Evolutionary conservation across 1,140 invertebrate genomes (phyloP).

Genomic region (Hermetia illucens): DNA sequence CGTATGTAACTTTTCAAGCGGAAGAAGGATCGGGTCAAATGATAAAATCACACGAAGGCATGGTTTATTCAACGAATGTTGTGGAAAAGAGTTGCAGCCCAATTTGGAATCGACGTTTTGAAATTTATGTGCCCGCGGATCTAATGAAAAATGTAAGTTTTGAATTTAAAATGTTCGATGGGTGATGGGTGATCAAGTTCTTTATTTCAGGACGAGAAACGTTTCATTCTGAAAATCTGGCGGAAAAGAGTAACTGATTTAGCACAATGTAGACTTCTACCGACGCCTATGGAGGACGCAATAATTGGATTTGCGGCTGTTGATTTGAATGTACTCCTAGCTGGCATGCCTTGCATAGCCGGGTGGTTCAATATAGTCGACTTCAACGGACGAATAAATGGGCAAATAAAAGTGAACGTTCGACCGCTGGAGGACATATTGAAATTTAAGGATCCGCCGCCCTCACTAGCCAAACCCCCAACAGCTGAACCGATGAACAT

Average conservation of each 20-base stretch:
- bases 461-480: no score
- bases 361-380: slow-evolving; percentile 49
- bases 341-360: slow-evolving; percentile 33
- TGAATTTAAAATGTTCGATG: no score
- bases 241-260: slow-evolving; percentile 27
- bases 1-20: slow-evolving; percentile 44
- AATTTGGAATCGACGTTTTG: slow-evolving; percentile 39
- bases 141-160: slow-evolving; percentile 38
- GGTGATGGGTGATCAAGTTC: slow-evolving; percentile 8
- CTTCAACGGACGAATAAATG: slow-evolving; percentile 42
- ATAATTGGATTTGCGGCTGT: slow-evolving; percentile 44
- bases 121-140: slow-evolving; percentile 34
- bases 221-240: slow-evolving; percentile 46
- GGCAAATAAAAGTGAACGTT: slow-evolving; percentile 39
- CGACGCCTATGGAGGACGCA: slow-evolving; percentile 35
- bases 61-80: slow-evolving; percentile 35
- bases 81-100: slow-evolving; percentile 36
- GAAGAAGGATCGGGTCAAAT: slow-evolving; percentile 13
- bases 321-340: slow-evolving; percentile 38
- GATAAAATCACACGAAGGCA: slow-evolving; percentile 25
- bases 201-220: slow-evolving; percentile 37
- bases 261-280: slow-evolving; percentile 13
- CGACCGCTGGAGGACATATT: slow-evolving; percentile 8
- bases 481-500: no score
- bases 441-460: slow-evolving; percentile 2